Evolutionary conservation across 2,797 vertebrate species (phyloP).

Genomic region (Squalus acanthias): DNA sequence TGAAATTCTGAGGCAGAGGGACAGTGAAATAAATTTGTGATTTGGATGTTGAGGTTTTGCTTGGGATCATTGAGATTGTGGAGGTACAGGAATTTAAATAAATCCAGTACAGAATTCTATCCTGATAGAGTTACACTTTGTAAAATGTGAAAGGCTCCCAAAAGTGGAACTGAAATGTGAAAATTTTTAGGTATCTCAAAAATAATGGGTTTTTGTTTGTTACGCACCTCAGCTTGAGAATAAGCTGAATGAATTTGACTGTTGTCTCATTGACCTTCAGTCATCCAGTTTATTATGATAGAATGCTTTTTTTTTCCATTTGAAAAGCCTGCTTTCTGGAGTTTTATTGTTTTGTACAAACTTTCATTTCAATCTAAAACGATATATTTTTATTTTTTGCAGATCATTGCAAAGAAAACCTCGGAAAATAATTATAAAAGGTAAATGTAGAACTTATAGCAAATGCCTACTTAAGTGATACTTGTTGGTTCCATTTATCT

Average conservation of each 20-base stretch:
- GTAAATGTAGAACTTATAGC: background rate
- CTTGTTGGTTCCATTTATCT: background rate
- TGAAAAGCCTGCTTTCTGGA: background rate
- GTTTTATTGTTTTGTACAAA: background rate
- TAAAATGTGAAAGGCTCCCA: background rate
- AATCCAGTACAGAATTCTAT: background rate
- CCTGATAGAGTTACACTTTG: background rate
- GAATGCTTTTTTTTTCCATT: background rate
- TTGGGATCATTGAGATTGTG: background rate
- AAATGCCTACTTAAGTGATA: background rate
- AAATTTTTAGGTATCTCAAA: background rate
- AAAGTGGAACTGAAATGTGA: background rate
- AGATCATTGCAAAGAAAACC: constrained; percentile 29
- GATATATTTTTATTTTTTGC: background rate
- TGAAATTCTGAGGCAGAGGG: background rate
- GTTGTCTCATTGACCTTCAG: background rate
- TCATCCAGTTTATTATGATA: background rate
- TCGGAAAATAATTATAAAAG: constrained; percentile 28
- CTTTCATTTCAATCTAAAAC: background rate
- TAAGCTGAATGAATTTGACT: background rate
- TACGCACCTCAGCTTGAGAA: background rate
- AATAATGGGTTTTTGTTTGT: background rate
- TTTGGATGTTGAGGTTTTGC: background rate
- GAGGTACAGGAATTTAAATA: background rate
- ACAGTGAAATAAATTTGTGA: background rate